Conservation (phyloP, 2,888 invertebrate species). For the Lottia scabra region DNA sequence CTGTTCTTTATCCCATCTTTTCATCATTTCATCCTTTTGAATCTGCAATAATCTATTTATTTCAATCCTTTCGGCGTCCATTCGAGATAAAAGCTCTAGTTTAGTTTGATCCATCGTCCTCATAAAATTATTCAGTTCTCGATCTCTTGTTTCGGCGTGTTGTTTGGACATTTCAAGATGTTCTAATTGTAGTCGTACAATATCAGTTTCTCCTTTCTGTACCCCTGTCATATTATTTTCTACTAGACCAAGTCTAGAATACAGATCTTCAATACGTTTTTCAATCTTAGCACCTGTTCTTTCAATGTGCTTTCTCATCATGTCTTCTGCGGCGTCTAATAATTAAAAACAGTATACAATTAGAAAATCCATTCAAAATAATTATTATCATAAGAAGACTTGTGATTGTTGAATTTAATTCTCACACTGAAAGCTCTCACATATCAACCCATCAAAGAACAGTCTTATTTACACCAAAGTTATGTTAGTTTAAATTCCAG, state of each 20-base stretch:
- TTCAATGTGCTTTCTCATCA: constrained; percentile 38
- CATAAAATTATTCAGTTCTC: constrained; percentile 15
- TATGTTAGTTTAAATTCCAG: too few relatives aligned
- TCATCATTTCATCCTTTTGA: constrained; percentile 14
- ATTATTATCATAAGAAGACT: too few relatives aligned
- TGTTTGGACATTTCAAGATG: constrained; percentile 10
- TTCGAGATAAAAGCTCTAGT: constrained; percentile 33
- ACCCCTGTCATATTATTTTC: constrained; percentile 32
- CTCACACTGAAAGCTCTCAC: too few relatives aligned
- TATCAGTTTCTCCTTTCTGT: constrained; percentile 27
- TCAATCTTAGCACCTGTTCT: constrained; percentile 36
- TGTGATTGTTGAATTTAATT: too few relatives aligned
- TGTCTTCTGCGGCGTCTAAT: constrained; percentile 42
- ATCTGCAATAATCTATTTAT: constrained; percentile 13
- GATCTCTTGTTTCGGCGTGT: constrained; percentile 15
- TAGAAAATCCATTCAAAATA: too few relatives aligned
- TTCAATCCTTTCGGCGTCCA: constrained; percentile 36
- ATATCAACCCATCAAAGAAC: too few relatives aligned
- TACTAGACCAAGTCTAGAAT: constrained; percentile 21
- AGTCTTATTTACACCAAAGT: too few relatives aligned
- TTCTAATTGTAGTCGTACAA: constrained; percentile 13
- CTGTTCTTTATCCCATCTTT: constrained; percentile 6
- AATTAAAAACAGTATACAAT: neutral
- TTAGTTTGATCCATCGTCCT: constrained; percentile 32
- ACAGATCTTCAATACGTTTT: constrained; percentile 38